Evolutionary conservation across 2,888 invertebrate genomes (phyloP), one percentile per base, ranked within the genome.

Genomic region (Acleris literana): DNA sequence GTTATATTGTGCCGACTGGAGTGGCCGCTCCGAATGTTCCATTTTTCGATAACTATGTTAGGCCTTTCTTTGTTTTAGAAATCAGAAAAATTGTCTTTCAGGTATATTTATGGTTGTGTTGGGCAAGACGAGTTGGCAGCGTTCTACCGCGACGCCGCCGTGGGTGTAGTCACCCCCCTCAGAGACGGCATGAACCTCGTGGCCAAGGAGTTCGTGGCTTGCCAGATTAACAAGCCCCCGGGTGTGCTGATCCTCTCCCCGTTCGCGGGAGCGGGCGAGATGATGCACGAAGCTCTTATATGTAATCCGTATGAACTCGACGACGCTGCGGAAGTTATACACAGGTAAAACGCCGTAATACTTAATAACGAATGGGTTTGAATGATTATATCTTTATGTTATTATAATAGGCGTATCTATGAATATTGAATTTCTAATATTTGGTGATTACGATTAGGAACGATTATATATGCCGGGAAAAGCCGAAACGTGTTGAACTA

Each of bases 141-240:
- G 0, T 96, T 97, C 80, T 97, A 97, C 84, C 93, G 97, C 20
- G 97, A 97, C 76, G 95, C 97, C 0, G 96, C 97, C 0, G 97
- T 98, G 0, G 97, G 97, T 43, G 88, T 98, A 49, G 97, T 98
- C 0, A 97, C 97, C 0, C 98, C 98, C 0, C 85, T 98, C 3
- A 93, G 98, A 61, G 97, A 97, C 77, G 97, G 97, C 59, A 98
- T 98, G 97, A 98, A 98, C 87, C 93, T 98, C 62, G 97, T 98
- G 0, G 97, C 97, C 7, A 98, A 98, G 83, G 98, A 98, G 84
- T 98, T 97, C 81, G 97, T 97, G 1, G 98, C 98, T 1, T 97
- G 97, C 79, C 97, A 98, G 87, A 97, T 97, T 44, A 97, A 97
- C 77, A 94, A 94, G 25, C 95, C 96, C 0, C 97, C 96, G 0